These are phyloP conservation scores for Lytechinus variegatus DNA, from an alignment of 35 echinoderm and acorn worm species.

Conservation along the genomic window DNA sequence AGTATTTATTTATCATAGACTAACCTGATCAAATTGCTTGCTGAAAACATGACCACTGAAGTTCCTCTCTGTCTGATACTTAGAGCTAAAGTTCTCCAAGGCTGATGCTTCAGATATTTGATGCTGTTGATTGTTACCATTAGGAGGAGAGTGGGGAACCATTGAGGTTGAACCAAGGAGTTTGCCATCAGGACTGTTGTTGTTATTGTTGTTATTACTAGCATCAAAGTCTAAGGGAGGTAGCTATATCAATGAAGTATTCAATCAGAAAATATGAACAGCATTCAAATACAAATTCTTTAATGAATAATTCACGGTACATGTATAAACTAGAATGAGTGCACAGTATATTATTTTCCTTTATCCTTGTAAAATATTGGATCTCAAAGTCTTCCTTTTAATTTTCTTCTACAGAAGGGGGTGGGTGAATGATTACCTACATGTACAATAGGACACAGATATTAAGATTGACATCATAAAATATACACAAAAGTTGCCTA, in stretches of 20 bases:
- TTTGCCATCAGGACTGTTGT: conserved; percentile 48
- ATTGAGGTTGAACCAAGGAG: background rate
- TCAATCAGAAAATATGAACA: background rate
- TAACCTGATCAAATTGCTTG: conserved; percentile 88
- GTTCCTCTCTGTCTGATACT: conserved; percentile 87
- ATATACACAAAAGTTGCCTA: too few species aligned
- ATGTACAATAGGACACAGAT: too few species aligned
- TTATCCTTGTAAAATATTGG: too few species aligned
- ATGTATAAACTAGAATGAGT: too few species aligned
- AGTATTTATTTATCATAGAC: background rate
- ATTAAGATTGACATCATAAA: too few species aligned
- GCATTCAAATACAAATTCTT: background rate
- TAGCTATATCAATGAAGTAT: conserved; percentile 52
- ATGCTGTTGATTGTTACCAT: conserved; percentile 40
- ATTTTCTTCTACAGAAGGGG: too few species aligned
- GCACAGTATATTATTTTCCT: too few species aligned
- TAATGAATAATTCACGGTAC: too few species aligned
- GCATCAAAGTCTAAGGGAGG: conserved; percentile 78
- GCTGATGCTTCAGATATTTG: conserved; percentile 84
- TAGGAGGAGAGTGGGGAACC: background rate
- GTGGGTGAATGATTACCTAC: too few species aligned
- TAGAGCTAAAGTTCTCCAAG: conserved; percentile 89
- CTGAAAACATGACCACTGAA: conserved; percentile 77
- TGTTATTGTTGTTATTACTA: conserved; percentile 87
- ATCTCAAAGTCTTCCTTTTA: too few species aligned